Evolutionary conservation across 2,797 vertebrate genomes (phyloP).

Genomic region (Stomatorhinus walkeri): DNA sequence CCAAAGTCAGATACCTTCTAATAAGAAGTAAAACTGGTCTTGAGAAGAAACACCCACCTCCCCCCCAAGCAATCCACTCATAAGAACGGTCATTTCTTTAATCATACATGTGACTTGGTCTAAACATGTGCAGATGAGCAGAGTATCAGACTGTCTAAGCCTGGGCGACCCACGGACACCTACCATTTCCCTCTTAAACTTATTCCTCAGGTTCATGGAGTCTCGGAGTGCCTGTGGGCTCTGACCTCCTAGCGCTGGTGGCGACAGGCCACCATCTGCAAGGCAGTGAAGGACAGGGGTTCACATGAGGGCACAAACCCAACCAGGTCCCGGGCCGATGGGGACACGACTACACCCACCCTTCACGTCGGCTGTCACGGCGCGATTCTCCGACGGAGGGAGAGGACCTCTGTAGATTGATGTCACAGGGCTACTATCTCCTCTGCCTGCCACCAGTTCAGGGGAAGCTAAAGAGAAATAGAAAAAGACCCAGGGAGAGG

Average conservation of each 20-base stretch:
- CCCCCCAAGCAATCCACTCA: not conserved
- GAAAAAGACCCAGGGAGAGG: not conserved
- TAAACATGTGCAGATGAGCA: not conserved
- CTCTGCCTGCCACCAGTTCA: constrained; percentile 32
- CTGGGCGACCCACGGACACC: not conserved
- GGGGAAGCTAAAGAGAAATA: constrained; percentile 11
- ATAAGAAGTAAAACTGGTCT: not conserved
- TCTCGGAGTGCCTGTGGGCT: constrained; percentile 17
- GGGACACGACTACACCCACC: not conserved
- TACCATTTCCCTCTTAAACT: constrained; percentile 36
- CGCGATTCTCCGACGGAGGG: constrained; percentile 27
- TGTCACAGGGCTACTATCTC: not conserved
- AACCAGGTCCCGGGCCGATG: not conserved
- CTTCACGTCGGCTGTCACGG: constrained; percentile 30
- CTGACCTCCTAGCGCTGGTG: not conserved
- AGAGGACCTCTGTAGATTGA: constrained; percentile 34
- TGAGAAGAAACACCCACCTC: not conserved
- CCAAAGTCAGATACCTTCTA: not conserved
- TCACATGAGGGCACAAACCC: not conserved
- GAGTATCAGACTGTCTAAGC: not conserved
- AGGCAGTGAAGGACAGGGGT: not conserved
- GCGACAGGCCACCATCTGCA: not conserved
- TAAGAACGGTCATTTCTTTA: not conserved
- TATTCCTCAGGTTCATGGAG: constrained; percentile 23
- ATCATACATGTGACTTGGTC: not conserved